Base-by-base conservation (phyloP, 2,888 invertebrate genomes). In the Endomychus coccineus region DNA sequence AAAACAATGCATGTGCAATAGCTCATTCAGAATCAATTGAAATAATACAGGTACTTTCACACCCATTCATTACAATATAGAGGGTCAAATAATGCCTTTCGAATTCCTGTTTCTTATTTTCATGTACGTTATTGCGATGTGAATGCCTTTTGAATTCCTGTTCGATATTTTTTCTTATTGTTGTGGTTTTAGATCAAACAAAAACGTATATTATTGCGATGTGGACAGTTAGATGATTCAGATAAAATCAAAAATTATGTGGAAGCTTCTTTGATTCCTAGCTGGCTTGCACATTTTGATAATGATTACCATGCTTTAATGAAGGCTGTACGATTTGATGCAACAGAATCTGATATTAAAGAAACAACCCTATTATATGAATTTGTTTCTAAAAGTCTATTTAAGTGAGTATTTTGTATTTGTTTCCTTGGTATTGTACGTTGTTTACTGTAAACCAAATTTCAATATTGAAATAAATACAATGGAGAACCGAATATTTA, bases 281-380 rank as follows among this genome's bases (percentile, higher is more conserved):
- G 78, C 2, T 91, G 91, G 91, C 65, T 90, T 40, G 73, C 78
- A 33, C 70, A 76, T 1, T 84, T 80, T 54, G 71, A 81, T 29
- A 77, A 79, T 2, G 78, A 85, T 50, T 77, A 80, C 25, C 66
- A 87, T 10, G 70, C 76, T 4, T 67, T 92, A n/a, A 68, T 89
- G 31, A 75, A 77, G 40, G 80, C 82, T 2, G 69, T 91, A 14
- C 79, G 88, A 51, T 70, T 86, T 24, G 87, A 88, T 59, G 73
- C 74, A 34, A 71, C 70, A 31, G 70, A 73, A 23, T 70, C 72
- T 2, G 80, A 82, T 58, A 72, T 79, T 11, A 71, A 77, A 45
- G 71, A 72, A 39, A 75, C 75, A 19, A 62, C 70, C 0, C 70
- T 73, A 30, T 69, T 73, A 12, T 69, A 71, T n/a, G 66, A 71